Evolutionary conservation across 2,888 invertebrate genomes (phyloP).

Genomic region (Endotricha flammealis): DNA sequence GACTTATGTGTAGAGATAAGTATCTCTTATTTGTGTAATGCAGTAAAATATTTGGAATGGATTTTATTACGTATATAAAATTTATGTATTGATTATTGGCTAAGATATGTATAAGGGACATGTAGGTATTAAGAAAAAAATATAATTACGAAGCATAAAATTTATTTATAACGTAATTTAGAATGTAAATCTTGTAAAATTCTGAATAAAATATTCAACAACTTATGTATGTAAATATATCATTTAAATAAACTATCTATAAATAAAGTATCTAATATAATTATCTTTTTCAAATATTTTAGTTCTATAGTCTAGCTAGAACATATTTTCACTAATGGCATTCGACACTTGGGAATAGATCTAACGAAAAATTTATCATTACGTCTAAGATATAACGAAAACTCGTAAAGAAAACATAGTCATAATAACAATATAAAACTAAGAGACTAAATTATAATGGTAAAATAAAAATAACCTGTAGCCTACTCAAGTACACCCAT

Average conservation of each 20-base stretch:
- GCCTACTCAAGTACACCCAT: constrained; percentile 1
- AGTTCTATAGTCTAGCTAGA: constrained; percentile 14
- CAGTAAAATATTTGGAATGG: too few species aligned
- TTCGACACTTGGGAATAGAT: constrained; percentile 38
- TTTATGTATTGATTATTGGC: too few species aligned
- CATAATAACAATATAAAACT: constrained; percentile 21
- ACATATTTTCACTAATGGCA: constrained; percentile 57
- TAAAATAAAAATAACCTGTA: neutral
- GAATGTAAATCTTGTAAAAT: constrained; percentile 74
- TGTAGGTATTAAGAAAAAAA: constrained; percentile 14
- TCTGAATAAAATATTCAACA: constrained; percentile 72
- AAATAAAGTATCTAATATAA: constrained; percentile 29
- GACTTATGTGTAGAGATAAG: too few species aligned
- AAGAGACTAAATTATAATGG: constrained; percentile 1
- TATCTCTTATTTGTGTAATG: too few species aligned
- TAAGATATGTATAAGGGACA: neutral
- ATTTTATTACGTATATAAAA: too few species aligned
- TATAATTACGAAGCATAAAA: constrained; percentile 48
- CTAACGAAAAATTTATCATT: constrained; percentile 26
- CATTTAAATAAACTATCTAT: constrained; percentile 35
- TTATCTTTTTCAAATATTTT: constrained; percentile 18
- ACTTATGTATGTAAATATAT: constrained; percentile 44
- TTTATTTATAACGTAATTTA: constrained; percentile 72
- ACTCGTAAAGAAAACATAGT: constrained; percentile 15
- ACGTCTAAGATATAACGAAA: constrained; percentile 31